Conservation (phyloP, 2,888 invertebrate genomes). For the Thereva unica region DNA sequence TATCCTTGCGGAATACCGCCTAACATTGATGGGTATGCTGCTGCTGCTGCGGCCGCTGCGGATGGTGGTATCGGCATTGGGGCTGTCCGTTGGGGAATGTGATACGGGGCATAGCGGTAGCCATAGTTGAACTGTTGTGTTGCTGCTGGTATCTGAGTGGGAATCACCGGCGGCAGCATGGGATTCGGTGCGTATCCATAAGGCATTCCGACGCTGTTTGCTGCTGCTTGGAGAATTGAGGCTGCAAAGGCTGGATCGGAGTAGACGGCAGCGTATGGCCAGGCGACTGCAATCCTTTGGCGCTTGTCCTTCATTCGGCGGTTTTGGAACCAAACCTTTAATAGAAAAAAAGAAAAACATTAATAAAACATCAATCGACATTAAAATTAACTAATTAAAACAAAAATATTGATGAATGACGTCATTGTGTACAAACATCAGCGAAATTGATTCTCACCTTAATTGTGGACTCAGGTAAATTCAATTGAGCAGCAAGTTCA, state of each 20-base stretch:
- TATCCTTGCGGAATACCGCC: constrained; percentile 49
- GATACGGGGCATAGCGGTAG: constrained; percentile 61
- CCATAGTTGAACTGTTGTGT: constrained; percentile 59
- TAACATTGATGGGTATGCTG: constrained; percentile 48
- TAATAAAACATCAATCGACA: no score
- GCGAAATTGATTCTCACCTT: constrained; percentile 69
- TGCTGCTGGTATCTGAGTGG: constrained; percentile 66
- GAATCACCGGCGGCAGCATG: constrained; percentile 59
- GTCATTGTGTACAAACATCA: background rate
- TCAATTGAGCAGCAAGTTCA: constrained; percentile 90
- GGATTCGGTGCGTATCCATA: constrained; percentile 66
- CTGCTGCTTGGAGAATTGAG: constrained; percentile 87
- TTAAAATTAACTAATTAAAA: no score
- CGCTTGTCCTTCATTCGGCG: constrained; percentile 80
- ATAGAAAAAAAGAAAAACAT: constrained; percentile 45
- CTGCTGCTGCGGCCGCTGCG: constrained; percentile 49
- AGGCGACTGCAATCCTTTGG: constrained; percentile 89
- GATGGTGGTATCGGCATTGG: constrained; percentile 52
- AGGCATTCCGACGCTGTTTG: constrained; percentile 70
- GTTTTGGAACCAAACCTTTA: constrained; percentile 87
- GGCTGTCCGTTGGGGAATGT: constrained; percentile 60
- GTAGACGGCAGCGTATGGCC: constrained; percentile 95
- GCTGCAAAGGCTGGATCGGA: constrained; percentile 93
- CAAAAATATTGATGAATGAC: no score
- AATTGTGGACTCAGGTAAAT: constrained; percentile 95